phyloP scores from a whole-genome alignment of 2,888 invertebrate species.

The Agonopterix arenella region DNA sequence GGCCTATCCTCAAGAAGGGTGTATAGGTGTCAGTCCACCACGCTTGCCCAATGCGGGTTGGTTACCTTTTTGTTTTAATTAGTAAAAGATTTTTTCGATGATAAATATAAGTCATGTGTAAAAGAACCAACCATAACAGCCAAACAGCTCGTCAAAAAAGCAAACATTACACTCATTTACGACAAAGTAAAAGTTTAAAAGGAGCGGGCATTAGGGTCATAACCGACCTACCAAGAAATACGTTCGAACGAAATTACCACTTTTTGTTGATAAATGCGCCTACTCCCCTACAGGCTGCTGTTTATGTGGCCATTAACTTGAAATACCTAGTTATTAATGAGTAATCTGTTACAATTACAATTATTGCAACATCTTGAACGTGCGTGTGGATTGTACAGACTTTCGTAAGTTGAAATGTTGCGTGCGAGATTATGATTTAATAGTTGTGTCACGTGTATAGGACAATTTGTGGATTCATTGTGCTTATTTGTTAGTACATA shows the following conservation, averaged over 20 bases:
- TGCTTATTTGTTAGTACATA: too few species aligned
- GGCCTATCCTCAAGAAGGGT: too few species aligned
- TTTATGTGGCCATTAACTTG: conserved; percentile 70
- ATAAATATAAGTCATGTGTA: neutral
- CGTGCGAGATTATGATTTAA: conserved; percentile 1
- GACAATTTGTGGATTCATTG: too few species aligned
- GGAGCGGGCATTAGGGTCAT: conserved; percentile 43
- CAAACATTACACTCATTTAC: conserved; percentile 16
- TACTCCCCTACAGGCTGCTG: conserved; percentile 50
- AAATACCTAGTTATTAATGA: conserved; percentile 70
- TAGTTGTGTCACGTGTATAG: neutral
- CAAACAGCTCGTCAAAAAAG: neutral
- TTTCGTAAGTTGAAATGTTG: conserved; percentile 2
- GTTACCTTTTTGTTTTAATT: too few species aligned
- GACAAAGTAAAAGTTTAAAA: conserved; percentile 37
- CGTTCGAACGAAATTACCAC: conserved; percentile 62
- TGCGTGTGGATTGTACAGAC: conserved; percentile 17
- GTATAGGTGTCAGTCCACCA: too few species aligned
- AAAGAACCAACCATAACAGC: too few species aligned
- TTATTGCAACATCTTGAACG: conserved; percentile 43
- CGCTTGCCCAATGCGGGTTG: too few species aligned
- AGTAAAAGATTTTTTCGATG: too few species aligned
- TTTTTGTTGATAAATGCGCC: conserved; percentile 70
- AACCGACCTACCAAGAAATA: conserved; percentile 49
- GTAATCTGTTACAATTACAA: conserved; percentile 65